A percentile compares a stretch with the other conserved stretches of the same genome.
These are phyloP conservation scores for Macrostomum cliftonense DNA, from an alignment of 2,888 invertebrate species.

Conservation along the genomic window DNA sequence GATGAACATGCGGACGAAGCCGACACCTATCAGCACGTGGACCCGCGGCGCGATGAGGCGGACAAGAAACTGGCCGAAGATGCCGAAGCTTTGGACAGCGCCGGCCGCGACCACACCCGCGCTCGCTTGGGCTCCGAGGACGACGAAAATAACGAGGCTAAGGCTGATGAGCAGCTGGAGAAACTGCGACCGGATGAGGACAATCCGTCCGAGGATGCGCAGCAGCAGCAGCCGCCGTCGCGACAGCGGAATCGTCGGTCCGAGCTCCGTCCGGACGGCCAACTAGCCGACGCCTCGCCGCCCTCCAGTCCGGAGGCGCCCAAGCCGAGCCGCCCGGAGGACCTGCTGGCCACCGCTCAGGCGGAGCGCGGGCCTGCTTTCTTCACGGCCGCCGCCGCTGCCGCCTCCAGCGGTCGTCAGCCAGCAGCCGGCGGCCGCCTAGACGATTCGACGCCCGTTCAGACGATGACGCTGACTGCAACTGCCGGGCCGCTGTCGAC, in stretches of 20 bases:
- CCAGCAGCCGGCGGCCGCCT: too few species aligned
- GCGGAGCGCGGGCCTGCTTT: too few species aligned
- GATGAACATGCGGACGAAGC: conserved; percentile 14
- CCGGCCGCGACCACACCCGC: conserved; percentile 11
- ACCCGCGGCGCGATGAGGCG: conserved; percentile 6
- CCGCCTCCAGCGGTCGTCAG: too few species aligned
- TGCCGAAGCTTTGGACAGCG: conserved; percentile 27
- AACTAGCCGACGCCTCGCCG: too few species aligned
- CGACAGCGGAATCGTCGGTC: too few species aligned
- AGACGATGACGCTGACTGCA: neutral
- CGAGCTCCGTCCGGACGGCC: too few species aligned
- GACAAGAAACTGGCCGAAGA: conserved; percentile 30
- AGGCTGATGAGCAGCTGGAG: conserved; percentile 14
- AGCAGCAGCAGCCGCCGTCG: too few species aligned
- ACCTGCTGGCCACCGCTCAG: too few species aligned
- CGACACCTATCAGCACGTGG: conserved; percentile 15
- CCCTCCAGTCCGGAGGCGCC: too few species aligned
- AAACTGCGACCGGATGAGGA: conserved; percentile 1
- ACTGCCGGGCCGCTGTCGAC: neutral
- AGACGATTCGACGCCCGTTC: too few species aligned
- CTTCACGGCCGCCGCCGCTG: too few species aligned
- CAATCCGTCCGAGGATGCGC: conserved; percentile 5
- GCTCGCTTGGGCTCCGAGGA: conserved; percentile 12
- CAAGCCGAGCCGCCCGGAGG: too few species aligned
- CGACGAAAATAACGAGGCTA: conserved; percentile 13